phyloP scores from a whole-genome alignment of 2,113 vertebrate genomes.

The Tonatia bakeri region DNA sequence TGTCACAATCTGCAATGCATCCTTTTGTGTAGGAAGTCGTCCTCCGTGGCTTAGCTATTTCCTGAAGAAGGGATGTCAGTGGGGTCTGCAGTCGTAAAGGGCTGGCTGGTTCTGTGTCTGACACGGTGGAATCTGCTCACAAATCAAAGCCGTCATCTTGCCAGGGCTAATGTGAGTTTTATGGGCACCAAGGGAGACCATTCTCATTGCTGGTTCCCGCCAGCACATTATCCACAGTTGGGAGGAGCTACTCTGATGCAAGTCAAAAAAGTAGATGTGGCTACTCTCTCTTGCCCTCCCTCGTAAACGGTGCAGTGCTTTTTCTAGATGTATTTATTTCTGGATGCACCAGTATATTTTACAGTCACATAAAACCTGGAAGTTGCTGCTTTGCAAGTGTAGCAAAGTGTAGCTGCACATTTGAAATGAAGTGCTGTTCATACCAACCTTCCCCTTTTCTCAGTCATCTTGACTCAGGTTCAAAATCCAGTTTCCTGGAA shows the following conservation, averaged over 20 bases:
- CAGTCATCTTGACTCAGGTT: neutral
- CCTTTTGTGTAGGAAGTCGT: neutral
- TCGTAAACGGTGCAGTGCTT: neutral
- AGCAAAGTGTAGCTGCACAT: neutral
- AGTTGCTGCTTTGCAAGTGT: neutral
- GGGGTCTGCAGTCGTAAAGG: neutral
- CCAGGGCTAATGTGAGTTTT: conserved; percentile 4
- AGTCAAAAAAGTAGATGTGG: neutral
- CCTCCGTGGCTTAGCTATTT: neutral
- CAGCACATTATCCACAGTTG: neutral
- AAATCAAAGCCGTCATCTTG: conserved; percentile 11
- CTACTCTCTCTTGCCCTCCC: neutral
- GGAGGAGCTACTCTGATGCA: neutral
- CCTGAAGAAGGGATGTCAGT: neutral
- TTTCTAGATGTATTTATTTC: neutral
- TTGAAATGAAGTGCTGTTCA: neutral
- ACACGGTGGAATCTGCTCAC: neutral
- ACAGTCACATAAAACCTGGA: neutral
- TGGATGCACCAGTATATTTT: neutral
- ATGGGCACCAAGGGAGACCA: conserved; percentile 9
- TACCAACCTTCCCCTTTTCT: neutral
- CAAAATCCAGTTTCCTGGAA: neutral
- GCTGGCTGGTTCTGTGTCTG: neutral
- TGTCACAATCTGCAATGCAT: neutral
- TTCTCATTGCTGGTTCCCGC: neutral